Conservation (phyloP, 2,888 invertebrate species). For the Thereva unica region DNA sequence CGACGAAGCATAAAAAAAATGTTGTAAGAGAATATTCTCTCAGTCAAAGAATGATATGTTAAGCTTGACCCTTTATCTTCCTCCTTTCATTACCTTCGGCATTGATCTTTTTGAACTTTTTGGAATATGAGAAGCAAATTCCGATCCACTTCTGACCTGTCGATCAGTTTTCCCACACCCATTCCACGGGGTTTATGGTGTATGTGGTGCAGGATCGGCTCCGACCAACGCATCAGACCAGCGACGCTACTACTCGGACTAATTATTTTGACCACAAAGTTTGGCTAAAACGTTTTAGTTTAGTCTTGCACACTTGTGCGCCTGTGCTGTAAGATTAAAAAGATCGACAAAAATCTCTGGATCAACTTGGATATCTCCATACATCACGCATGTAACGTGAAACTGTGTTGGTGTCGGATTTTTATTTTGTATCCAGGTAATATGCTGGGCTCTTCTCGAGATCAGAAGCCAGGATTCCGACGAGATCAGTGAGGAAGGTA, state of each 20-base stretch:
- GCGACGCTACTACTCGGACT: conserved; percentile 20
- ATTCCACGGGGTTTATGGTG: conserved; percentile 11
- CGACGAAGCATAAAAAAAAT: conserved; percentile 16
- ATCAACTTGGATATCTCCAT: conserved; percentile 15
- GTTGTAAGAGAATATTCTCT: conserved; percentile 30
- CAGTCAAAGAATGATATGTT: conserved; percentile 4
- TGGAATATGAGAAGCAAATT: conserved; percentile 20
- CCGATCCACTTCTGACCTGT: conserved; percentile 30
- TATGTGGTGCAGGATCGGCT: neutral
- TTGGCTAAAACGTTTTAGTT: conserved; percentile 18
- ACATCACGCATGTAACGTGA: too few species aligned
- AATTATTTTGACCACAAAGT: conserved; percentile 23
- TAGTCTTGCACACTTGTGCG: too few species aligned
- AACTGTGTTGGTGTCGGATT: too few species aligned
- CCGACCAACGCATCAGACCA: neutral
- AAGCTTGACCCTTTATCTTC: conserved; percentile 33
- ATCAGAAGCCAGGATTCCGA: too few species aligned
- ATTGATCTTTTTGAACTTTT: conserved; percentile 16
- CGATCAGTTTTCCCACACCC: conserved; percentile 35
- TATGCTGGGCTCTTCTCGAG: too few species aligned
- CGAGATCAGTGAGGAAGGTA: too few species aligned
- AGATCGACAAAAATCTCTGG: neutral
- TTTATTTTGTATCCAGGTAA: too few species aligned
- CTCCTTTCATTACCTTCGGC: conserved; percentile 17
- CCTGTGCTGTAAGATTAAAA: too few species aligned